These are phyloP conservation scores for Picus viridis DNA, from an alignment of 2,797 vertebrate species.

Conservation along the genomic window DNA sequence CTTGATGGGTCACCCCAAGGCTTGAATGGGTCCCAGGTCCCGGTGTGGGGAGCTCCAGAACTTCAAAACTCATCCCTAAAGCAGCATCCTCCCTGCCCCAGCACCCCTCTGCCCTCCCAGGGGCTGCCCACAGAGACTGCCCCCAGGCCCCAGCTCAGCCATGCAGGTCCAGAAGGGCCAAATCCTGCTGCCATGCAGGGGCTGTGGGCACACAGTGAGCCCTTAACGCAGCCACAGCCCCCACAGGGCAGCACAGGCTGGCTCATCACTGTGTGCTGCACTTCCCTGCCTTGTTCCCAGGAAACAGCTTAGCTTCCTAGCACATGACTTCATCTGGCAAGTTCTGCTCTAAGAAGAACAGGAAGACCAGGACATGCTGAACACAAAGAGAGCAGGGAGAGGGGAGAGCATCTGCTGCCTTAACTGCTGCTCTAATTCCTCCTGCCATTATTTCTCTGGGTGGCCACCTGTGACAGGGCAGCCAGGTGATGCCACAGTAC, in stretches of 20 bases:
- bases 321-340: background rate
- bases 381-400: background rate
- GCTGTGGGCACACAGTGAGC: background rate
- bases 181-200: accelerated
- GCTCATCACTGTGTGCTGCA: background rate
- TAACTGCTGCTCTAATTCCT: background rate
- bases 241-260: background rate
- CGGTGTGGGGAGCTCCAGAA: no score
- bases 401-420: background rate
- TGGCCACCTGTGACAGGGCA: background rate
- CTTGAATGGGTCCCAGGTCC: no score
- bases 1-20: no score
- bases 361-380: background rate
- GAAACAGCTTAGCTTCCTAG: background rate
- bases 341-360: background rate
- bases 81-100: background rate
- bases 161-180: background rate
- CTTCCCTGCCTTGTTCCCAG: background rate
- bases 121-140: no score
- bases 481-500: background rate
- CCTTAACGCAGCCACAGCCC: background rate
- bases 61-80: no score
- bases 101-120: background rate
- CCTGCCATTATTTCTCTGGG: background rate
- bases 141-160: background rate